These are phyloP conservation scores for Craterocephalus amniculus DNA, from an alignment of 2,797 vertebrate genomes.

Conservation along the genomic window DNA sequence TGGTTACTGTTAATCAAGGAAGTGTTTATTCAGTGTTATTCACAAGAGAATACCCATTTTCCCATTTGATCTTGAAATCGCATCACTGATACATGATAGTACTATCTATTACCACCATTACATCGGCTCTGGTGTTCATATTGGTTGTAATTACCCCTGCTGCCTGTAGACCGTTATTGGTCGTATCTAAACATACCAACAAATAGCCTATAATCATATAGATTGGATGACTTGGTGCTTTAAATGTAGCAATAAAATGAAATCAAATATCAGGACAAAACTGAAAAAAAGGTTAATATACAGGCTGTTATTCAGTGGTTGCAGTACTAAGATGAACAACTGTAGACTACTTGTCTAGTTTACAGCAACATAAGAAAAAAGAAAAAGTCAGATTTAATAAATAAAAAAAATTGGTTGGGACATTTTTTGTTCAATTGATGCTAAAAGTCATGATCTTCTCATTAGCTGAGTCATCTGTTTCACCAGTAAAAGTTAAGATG, in stretches of 20 bases:
- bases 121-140: too few relatives aligned
- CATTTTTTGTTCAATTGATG: background rate
- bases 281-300: background rate
- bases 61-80: too few relatives aligned
- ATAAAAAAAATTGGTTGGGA: background rate
- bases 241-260: background rate
- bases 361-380: background rate
- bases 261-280: constrained; percentile 3
- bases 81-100: too few relatives aligned
- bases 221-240: too few relatives aligned
- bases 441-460: background rate
- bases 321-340: constrained; percentile 3
- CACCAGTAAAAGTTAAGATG: background rate
- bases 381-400: background rate
- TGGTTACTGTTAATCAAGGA: too few relatives aligned
- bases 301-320: background rate
- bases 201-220: too few relatives aligned
- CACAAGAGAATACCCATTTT: too few relatives aligned
- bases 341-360: background rate
- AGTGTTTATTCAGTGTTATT: too few relatives aligned
- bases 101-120: too few relatives aligned
- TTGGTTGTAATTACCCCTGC: too few relatives aligned
- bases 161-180: too few relatives aligned
- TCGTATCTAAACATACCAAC: too few relatives aligned
- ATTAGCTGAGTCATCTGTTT: background rate